Evolutionary conservation across 2,888 invertebrate genomes (phyloP).

Genomic region (Ophraella communa): DNA sequence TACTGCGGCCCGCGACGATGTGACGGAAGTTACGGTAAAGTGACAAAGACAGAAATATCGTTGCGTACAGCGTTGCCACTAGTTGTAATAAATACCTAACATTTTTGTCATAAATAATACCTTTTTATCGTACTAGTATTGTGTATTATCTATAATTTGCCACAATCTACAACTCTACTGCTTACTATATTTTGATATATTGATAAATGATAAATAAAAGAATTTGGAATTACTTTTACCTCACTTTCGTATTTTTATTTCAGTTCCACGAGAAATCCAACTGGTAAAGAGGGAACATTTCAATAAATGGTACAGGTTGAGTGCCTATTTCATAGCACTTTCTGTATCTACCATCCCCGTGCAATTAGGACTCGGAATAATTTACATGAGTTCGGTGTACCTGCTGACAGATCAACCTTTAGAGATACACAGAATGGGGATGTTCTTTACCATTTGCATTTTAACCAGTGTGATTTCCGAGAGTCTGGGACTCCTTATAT

Average conservation of each 20-base stretch:
- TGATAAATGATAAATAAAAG: too few species aligned
- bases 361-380: conserved; percentile 71
- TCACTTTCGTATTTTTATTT: conserved; percentile 39
- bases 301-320: conserved; percentile 83
- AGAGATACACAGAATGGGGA: conserved; percentile 69
- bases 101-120: too few species aligned
- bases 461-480: conserved; percentile 79
- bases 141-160: too few species aligned
- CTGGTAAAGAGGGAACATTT: conserved; percentile 82
- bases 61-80: too few species aligned
- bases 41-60: too few species aligned
- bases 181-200: too few species aligned
- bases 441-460: conserved; percentile 75
- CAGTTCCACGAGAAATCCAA: conserved; percentile 81
- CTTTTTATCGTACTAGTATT: too few species aligned
- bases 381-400: conserved; percentile 76
- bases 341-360: conserved; percentile 75
- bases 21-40: too few species aligned
- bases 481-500: conserved; percentile 77
- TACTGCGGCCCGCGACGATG: too few species aligned
- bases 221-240: neutral
- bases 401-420: conserved; percentile 78
- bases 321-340: conserved; percentile 79
- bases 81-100: too few species aligned
- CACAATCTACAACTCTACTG: too few species aligned